phyloP scores from a whole-genome alignment of 1,140 invertebrate genomes.

The Araneus ventricosus region DNA sequence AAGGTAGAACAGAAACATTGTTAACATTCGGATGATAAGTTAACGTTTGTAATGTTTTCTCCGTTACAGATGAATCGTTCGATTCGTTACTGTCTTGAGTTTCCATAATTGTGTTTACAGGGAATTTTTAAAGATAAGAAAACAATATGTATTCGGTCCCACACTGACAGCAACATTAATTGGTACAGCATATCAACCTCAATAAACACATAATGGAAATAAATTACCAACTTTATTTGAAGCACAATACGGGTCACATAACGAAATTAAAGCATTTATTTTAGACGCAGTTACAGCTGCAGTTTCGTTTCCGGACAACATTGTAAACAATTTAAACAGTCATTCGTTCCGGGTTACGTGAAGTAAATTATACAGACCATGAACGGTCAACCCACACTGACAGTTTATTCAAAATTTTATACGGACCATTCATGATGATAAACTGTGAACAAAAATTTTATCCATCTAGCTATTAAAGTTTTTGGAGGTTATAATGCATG shows the following conservation, averaged over 20 bases:
- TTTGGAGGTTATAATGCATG: no score
- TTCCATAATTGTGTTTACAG: slow-evolving; percentile 1
- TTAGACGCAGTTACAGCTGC: background rate
- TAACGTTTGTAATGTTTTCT: slow-evolving; percentile 19
- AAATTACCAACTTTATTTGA: background rate
- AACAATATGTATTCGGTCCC: background rate
- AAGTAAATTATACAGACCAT: no score
- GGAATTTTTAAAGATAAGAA: background rate
- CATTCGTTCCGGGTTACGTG: no score
- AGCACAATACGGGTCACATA: background rate
- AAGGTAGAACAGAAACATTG: slow-evolving; percentile 78
- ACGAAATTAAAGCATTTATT: background rate
- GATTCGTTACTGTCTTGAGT: background rate
- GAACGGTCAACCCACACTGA: no score
- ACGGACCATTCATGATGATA: no score
- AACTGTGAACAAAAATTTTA: no score
- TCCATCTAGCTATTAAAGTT: no score
- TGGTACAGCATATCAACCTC: background rate
- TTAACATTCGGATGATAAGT: slow-evolving; percentile 22
- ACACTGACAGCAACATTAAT: background rate
- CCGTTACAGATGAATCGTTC: background rate
- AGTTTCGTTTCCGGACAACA: background rate
- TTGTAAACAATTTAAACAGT: background rate
- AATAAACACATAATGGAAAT: background rate
- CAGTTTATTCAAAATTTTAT: no score